phyloP scores from a whole-genome alignment of 2,113 vertebrate species.

The Coptodon bakossiorum region DNA sequence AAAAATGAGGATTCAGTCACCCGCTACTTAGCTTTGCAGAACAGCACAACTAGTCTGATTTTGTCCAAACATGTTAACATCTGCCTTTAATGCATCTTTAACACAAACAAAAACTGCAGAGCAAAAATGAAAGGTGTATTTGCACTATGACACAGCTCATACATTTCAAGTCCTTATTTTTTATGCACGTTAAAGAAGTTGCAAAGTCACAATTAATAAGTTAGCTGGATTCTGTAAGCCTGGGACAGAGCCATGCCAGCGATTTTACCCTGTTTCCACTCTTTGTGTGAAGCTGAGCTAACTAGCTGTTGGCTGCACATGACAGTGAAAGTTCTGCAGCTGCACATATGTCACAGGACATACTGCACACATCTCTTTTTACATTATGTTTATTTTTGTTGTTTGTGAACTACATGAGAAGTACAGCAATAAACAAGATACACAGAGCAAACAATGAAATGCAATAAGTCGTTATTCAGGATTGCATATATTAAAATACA shows the following conservation, averaged over 20 bases:
- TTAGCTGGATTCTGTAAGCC: not conserved
- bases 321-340: not conserved
- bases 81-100: not conserved
- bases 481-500: not conserved
- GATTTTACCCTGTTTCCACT: not conserved
- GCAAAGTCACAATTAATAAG: not conserved
- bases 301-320: not conserved
- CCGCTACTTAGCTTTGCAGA: not conserved
- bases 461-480: not conserved
- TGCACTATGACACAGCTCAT: not conserved
- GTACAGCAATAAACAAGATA: not conserved
- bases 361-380: not conserved
- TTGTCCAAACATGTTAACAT: not conserved
- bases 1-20: not conserved
- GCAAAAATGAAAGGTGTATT: not conserved
- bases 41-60: not conserved
- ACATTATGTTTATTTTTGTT: not conserved
- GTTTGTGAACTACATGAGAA: conserved; percentile 7
- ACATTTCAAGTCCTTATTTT: not conserved
- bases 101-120: not conserved
- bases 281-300: not conserved
- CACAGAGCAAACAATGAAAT: not conserved
- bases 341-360: not conserved
- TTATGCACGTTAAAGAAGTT: not conserved
- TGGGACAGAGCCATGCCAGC: not conserved